These are phyloP conservation scores for Ara ararauna DNA, from an alignment of 2,797 vertebrate species.

Conservation along the genomic window DNA sequence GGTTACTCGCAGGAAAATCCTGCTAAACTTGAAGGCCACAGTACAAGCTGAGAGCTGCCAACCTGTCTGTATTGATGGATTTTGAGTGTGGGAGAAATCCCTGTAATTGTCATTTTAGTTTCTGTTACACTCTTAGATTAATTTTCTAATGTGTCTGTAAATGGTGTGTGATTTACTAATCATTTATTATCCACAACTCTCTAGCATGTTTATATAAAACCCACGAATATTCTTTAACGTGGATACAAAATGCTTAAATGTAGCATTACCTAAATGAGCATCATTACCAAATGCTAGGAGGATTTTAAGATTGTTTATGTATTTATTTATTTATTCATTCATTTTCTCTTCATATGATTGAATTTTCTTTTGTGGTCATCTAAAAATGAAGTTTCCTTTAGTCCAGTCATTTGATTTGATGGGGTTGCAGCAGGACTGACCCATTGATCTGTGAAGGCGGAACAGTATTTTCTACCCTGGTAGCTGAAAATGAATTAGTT, in stretches of 20 bases:
- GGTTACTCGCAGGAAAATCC: neutral
- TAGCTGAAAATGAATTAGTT: neutral
- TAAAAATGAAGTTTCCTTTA: neutral
- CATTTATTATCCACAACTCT: neutral
- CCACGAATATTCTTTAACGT: neutral
- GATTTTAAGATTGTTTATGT: neutral
- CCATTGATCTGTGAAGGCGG: neutral
- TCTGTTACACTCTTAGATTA: neutral
- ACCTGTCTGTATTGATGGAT: neutral
- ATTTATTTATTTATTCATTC: neutral
- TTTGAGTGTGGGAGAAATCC: neutral
- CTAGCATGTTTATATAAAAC: neutral
- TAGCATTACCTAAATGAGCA: neutral
- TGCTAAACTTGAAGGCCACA: rapidly evolving
- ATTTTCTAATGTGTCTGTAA: neutral
- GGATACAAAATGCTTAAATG: neutral
- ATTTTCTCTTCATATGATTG: neutral
- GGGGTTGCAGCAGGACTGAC: neutral
- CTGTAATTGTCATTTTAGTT: neutral
- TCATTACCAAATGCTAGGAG: neutral
- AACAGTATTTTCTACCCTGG: neutral
- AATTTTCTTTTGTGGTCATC: neutral
- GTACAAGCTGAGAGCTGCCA: neutral
- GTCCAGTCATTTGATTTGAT: neutral
- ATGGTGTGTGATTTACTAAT: neutral